Base-by-base conservation (phyloP, 2,113 vertebrate genomes). In the Oncorhynchus mykiss region DNA sequence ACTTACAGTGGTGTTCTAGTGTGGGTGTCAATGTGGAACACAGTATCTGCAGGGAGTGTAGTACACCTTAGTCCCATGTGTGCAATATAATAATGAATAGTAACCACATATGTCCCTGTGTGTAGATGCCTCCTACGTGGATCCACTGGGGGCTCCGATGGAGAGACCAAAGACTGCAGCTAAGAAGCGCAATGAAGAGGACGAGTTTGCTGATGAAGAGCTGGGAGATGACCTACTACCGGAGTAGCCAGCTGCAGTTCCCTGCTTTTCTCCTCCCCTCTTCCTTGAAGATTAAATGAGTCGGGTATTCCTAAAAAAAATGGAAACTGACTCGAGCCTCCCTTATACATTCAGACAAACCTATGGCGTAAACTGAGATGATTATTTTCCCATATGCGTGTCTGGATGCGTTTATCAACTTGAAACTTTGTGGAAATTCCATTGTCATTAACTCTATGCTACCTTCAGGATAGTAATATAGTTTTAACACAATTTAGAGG, bases 201-300 rank as follows among this genome's bases (percentile, higher is more conserved):
- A 98, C 70, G 96, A 97, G 64, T 99, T 98, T 90, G 96, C 94
- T 57, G 98, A 98, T 67, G 98, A 97, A 90, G 97, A 97, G 72
- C 85, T 98, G 71, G 96, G 96, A 91, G 97, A 99, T 2, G 96
- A 99, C 90, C 92, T 99, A 76, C 94, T 99, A 88, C 97, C 98
- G 6, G 95, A 98, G 84, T 97, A 93, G 86, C 71, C 27, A 7
- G 6, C 64, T 45, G 39, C 39, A 45, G 39, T 12, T 45, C 24
- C 39, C 39, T 45, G 39, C 39, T 45, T 45, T 45, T 45, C 39
- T 45, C 39, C 39, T 45, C 39, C 39, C 8, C 39, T 45, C 39
- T 45, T 45, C 39, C 39, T 45, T 45, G 39, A 45, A 45, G 39
- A 45, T 45, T 12, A 45, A 45, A 45, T 45, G 0, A 45, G 9